Percentiles rank a stretch among this genome's conserved stretches.
Conservation (phyloP, 2,113 vertebrate species). For the Macroglossus sobrinus region DNA sequence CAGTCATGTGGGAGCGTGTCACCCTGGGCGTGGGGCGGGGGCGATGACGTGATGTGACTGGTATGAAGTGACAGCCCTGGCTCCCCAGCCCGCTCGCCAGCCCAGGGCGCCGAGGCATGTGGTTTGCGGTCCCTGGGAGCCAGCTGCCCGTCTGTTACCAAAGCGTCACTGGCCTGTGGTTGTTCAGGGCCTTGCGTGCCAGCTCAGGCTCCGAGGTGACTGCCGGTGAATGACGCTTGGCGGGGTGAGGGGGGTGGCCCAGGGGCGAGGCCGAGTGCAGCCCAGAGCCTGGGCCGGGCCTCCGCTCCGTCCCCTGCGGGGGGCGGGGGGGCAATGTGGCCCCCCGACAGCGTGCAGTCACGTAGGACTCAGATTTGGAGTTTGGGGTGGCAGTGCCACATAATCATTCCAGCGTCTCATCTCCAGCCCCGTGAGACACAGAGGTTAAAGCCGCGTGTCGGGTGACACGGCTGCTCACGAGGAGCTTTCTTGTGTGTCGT, state of each 20-base stretch:
- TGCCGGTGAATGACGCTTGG: too few species aligned
- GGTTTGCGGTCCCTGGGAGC: not conserved
- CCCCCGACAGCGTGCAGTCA: not conserved
- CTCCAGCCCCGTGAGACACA: not conserved
- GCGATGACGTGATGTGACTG: fast-evolving
- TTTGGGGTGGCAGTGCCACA: too few species aligned
- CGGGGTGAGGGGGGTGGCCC: too few species aligned
- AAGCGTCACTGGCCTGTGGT: not conserved
- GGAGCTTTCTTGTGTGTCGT: fast-evolving
- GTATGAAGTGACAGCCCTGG: fast-evolving
- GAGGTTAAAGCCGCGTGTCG: fast-evolving
- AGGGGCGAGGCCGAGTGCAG: too few species aligned
- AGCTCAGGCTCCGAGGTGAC: not conserved
- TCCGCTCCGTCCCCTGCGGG: fast-evolving
- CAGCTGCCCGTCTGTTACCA: not conserved
- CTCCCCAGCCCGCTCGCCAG: not conserved
- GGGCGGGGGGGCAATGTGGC: fast-evolving
- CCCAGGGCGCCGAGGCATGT: not conserved
- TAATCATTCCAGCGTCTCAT: not conserved
- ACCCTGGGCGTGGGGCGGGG: not conserved
- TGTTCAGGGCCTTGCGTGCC: too few species aligned
- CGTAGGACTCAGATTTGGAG: not conserved
- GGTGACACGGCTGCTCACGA: not conserved
- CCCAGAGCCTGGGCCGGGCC: not conserved
- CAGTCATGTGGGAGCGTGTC: not conserved